A percentile compares a stretch with the other conserved stretches of the same genome.
These are phyloP conservation scores for Drosophila novamexicana DNA, from an alignment of 1,140 invertebrate species.

Conservation along the genomic window DNA sequence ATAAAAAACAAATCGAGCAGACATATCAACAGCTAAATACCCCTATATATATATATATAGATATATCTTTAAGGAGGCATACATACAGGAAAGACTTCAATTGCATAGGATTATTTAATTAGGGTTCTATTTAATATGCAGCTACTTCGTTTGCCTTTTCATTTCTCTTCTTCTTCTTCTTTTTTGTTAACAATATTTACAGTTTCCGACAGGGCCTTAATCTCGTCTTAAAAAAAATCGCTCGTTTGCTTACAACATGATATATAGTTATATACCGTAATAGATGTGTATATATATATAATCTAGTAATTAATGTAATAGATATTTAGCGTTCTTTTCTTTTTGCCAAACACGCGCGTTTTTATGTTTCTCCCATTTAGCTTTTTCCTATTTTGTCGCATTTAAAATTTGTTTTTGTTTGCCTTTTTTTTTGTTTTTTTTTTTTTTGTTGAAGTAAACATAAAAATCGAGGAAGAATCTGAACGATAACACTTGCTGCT, in stretches of 20 bases:
- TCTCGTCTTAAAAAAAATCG: slow-evolving; percentile 55
- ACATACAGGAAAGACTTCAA: slow-evolving; percentile 37
- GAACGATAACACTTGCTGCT: slow-evolving; percentile 70
- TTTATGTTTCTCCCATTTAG: slow-evolving; percentile 32
- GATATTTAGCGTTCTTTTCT: slow-evolving; percentile 32
- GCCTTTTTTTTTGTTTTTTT: slow-evolving; percentile 12
- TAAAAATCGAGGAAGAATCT: slow-evolving; percentile 50
- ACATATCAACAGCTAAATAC: slow-evolving; percentile 25
- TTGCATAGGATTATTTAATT: slow-evolving; percentile 46
- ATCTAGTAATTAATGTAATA: slow-evolving; percentile 42
- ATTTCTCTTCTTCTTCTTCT: slow-evolving; percentile 2
- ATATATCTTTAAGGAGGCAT: not conserved
- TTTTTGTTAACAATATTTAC: slow-evolving; percentile 75
- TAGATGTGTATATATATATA: slow-evolving; percentile 33
- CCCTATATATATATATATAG: slow-evolving; percentile 15
- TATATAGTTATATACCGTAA: slow-evolving; percentile 45
- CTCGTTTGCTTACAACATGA: slow-evolving; percentile 67
- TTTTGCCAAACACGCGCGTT: slow-evolving; percentile 25
- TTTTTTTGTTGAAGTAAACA: slow-evolving; percentile 35
- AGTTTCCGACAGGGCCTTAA: slow-evolving; percentile 53
- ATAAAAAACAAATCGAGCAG: slow-evolving; percentile 29
- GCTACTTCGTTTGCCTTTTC: slow-evolving; percentile 37
- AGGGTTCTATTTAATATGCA: slow-evolving; percentile 65
- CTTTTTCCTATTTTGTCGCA: slow-evolving; percentile 11
- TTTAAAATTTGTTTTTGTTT: slow-evolving; percentile 27